Conservation (phyloP, 2,113 vertebrate genomes). For the Promerops cafer region DNA sequence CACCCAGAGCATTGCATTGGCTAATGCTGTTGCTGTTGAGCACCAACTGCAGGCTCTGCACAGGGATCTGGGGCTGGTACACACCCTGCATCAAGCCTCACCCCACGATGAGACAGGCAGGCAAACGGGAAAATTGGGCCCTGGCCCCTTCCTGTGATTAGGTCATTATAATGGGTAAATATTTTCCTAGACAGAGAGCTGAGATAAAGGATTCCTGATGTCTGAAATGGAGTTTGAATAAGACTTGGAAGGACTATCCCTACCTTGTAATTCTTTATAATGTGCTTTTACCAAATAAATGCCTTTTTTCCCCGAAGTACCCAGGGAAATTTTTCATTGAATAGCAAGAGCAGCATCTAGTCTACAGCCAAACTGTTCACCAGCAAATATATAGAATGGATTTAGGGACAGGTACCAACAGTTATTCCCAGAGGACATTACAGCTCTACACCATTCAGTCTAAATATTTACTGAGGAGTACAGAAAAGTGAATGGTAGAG, state of each 20-base stretch:
- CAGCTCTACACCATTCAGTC: neutral
- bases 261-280: neutral
- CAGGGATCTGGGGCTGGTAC: neutral
- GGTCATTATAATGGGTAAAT: conserved; percentile 42
- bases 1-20: neutral
- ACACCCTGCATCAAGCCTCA: conserved; percentile 2
- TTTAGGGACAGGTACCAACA: neutral
- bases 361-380: neutral
- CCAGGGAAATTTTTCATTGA: neutral
- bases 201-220: conserved; percentile 26
- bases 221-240: conserved; percentile 1
- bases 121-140: neutral
- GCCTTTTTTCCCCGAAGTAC: neutral
- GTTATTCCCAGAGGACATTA: neutral
- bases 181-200: conserved; percentile 50
- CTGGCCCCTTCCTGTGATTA: conserved; percentile 40
- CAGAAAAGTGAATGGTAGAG: neutral
- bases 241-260: neutral
- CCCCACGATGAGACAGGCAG: conserved; percentile 2
- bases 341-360: neutral
- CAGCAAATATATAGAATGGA: neutral
- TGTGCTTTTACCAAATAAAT: neutral
- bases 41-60: neutral
- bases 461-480: neutral
- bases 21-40: neutral